Conservation (phyloP, 2,113 vertebrate species). For the Cebidichthys violaceus region DNA sequence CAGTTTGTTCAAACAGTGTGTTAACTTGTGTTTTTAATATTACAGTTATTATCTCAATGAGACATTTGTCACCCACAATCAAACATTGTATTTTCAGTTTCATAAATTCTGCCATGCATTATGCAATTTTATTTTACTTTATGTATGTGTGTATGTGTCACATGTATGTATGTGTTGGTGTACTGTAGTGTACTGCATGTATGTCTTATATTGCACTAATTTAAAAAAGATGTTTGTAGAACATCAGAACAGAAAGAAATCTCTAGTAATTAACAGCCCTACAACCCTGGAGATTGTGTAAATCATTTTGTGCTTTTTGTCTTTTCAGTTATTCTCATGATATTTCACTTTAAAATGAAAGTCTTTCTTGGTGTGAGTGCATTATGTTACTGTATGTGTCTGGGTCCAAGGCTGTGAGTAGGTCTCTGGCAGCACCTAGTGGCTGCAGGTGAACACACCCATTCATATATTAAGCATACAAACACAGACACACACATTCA, state of each 20-base stretch:
- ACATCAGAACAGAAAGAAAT: neutral
- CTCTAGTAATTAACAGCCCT: too few relatives aligned
- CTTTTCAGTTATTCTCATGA: neutral
- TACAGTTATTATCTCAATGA: neutral
- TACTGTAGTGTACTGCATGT: neutral
- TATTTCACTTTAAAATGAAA: neutral
- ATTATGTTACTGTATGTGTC: neutral
- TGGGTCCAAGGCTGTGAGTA: slow-evolving; percentile 73
- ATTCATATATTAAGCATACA: slow-evolving; percentile 29
- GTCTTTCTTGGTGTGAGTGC: neutral
- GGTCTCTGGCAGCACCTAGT: slow-evolving; percentile 98
- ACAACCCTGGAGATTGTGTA: neutral
- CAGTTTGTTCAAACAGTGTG: neutral
- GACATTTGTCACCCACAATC: neutral
- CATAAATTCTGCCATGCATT: neutral
- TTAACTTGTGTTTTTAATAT: neutral
- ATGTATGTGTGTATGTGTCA: neutral
- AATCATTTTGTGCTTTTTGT: neutral
- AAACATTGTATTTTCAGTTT: neutral
- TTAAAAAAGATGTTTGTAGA: neutral
- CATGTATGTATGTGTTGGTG: neutral
- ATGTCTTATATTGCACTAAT: neutral
- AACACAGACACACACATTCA: neutral
- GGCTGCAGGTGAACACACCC: slow-evolving; percentile 85
- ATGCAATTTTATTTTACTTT: too few relatives aligned